These are phyloP conservation scores for Lottia scabra DNA, from an alignment of 2,888 invertebrate genomes.

Conservation along the genomic window DNA sequence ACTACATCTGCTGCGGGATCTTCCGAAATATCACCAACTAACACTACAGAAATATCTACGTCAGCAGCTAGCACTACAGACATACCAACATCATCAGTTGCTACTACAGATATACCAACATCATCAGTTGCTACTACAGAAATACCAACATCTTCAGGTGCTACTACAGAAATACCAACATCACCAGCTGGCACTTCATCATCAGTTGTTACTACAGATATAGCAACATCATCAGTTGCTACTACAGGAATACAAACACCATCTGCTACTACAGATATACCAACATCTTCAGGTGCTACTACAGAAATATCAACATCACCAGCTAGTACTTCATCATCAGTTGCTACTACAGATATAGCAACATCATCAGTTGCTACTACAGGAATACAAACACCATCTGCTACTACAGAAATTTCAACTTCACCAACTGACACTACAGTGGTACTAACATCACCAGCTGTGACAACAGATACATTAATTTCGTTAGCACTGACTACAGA, in stretches of 20 bases:
- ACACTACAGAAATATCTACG: background rate
- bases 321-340: background rate
- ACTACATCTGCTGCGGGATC: background rate
- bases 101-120: no score
- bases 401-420: background rate
- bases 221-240: no score
- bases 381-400: background rate
- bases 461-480: background rate
- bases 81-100: background rate
- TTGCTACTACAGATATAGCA: background rate
- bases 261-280: background rate
- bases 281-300: background rate
- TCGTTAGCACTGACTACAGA: background rate
- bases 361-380: background rate
- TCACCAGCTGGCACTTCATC: background rate
- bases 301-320: background rate
- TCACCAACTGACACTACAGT: background rate
- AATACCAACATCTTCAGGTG: background rate
- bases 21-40: background rate
- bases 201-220: background rate
- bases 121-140: background rate
- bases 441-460: background rate
- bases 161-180: background rate
- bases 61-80: background rate
- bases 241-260: no score